Evolutionary conservation across 2,797 vertebrate genomes (phyloP).

Genomic region (Kryptopterus vitreolus): DNA sequence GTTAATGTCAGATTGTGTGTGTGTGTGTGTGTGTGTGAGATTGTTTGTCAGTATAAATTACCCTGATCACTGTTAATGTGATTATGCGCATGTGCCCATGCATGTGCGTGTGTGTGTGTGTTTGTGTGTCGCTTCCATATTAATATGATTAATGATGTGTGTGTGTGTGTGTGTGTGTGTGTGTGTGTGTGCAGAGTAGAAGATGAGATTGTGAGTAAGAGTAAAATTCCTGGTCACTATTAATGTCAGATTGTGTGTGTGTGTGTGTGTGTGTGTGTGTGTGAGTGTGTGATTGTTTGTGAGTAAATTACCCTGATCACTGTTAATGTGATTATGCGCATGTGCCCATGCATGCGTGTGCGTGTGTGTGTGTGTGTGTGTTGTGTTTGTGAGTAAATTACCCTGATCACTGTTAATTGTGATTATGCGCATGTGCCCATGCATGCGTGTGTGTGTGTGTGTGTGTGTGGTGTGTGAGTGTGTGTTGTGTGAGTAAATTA

Average conservation of each 20-base stretch:
- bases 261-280: slow-evolving; percentile 12
- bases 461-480: too few species aligned
- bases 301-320: slow-evolving; percentile 50
- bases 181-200: background rate
- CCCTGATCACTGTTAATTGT: slow-evolving; percentile 5
- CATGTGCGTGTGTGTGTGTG: background rate
- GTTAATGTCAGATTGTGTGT: too few species aligned
- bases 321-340: background rate
- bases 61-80: too few species aligned
- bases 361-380: background rate
- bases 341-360: slow-evolving; percentile 12
- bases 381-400: background rate
- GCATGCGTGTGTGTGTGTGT: too few species aligned
- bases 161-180: background rate
- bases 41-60: too few species aligned
- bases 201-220: background rate
- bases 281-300: slow-evolving; percentile 17
- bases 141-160: background rate
- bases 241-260: background rate
- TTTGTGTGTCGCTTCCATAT: background rate
- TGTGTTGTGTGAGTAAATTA: too few species aligned
- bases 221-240: background rate
- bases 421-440: background rate
- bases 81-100: too few species aligned
- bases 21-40: too few species aligned